A percentile compares a stretch with the other conserved stretches of the same genome.
Evolutionary conservation across 2,888 invertebrate genomes (phyloP).

Genomic region (Adelphocoris suturalis): DNA sequence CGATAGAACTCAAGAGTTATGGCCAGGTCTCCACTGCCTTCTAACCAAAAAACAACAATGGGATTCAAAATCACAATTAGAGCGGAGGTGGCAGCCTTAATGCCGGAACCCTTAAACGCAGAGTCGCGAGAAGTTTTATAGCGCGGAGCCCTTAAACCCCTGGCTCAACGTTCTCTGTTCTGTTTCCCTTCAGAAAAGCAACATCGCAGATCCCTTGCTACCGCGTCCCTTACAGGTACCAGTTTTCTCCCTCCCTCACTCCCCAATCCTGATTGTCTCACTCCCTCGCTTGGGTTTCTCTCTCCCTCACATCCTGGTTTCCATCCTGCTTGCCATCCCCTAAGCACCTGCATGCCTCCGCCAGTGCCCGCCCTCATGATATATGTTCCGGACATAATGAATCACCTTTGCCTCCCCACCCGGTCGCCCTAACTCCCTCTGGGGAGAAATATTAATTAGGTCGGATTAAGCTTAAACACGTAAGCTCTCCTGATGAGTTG

Average conservation of each 20-base stretch:
- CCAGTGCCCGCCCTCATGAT: constrained; percentile 33
- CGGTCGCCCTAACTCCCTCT: not conserved
- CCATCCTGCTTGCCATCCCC: not conserved
- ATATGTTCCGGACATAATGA: constrained; percentile 57
- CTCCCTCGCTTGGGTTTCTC: not conserved
- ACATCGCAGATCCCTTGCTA: not conserved
- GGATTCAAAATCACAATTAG: constrained; percentile 43
- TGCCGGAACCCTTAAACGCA: constrained; percentile 29
- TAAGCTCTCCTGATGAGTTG: constrained; percentile 47
- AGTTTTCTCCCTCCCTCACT: constrained; percentile 10
- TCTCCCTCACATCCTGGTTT: not conserved
- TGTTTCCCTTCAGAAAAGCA: constrained; percentile 35
- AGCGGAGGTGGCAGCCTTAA: constrained; percentile 28
- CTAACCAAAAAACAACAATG: constrained; percentile 21
- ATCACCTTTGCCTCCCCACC: constrained; percentile 16
- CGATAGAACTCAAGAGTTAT: no score
- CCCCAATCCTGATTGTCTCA: no score
- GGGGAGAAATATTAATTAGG: constrained; percentile 62
- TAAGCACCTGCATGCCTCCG: constrained; percentile 31
- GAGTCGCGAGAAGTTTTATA: constrained; percentile 21
- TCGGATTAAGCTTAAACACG: constrained; percentile 52
- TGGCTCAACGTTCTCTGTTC: constrained; percentile 7
- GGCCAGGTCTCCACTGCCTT: not conserved
- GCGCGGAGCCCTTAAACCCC: not conserved
- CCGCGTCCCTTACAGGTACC: not conserved